These are phyloP conservation scores for Rhinogobio ventralis DNA, from an alignment of 2,797 vertebrate genomes.

Conservation along the genomic window DNA sequence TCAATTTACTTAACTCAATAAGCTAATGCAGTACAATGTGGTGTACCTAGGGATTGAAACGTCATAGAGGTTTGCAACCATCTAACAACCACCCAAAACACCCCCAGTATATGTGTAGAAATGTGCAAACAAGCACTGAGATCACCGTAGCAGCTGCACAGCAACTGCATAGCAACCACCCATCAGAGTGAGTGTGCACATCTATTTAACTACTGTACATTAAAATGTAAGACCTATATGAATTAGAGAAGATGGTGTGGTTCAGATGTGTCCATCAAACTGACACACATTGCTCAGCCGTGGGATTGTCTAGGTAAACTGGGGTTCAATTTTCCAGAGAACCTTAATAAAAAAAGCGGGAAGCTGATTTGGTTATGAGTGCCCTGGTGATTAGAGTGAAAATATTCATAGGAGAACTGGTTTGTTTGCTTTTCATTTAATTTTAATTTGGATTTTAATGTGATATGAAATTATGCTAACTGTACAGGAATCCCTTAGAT, in stretches of 20 bases:
- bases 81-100: neutral
- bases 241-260: too few relatives aligned
- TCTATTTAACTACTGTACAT: neutral
- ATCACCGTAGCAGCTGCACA: neutral
- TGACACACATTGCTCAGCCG: neutral
- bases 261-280: too few relatives aligned
- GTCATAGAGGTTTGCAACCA: neutral
- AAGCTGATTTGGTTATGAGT: slow-evolving; percentile 9
- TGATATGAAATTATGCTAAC: slow-evolving; percentile 8
- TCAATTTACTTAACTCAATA: neutral
- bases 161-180: neutral
- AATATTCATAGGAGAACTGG: neutral
- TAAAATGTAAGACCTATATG: neutral
- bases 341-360: neutral
- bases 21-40: neutral
- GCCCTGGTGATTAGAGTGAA: neutral
- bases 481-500: neutral
- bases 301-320: neutral
- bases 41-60: neutral
- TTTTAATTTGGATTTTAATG: slow-evolving; percentile 8
- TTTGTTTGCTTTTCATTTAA: slow-evolving; percentile 7
- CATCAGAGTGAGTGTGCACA: neutral
- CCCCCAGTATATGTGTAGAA: neutral
- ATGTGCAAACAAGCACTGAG: neutral
- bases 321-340: neutral